Percentiles rank a stretch among this genome's conserved stretches.
Conservation (phyloP, 1,140 invertebrate species). For the Bombus waltoni region DNA sequence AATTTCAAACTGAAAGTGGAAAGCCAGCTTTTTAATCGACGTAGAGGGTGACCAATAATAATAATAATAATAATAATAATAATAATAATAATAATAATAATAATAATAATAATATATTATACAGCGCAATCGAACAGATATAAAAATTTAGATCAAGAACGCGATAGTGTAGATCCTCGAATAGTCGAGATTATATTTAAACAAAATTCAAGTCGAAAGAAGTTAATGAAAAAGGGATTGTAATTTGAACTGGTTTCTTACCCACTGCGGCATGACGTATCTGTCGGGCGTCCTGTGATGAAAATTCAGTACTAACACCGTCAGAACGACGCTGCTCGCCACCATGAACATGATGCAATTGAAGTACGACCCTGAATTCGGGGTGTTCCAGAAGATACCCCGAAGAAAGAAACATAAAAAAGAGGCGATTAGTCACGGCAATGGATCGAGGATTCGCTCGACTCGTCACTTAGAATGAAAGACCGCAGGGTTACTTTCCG, state of each 20-base stretch:
- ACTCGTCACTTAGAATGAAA: constrained; percentile 54
- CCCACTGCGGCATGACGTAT: constrained; percentile 98
- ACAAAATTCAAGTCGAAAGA: background rate
- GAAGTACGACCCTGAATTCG: constrained; percentile 96
- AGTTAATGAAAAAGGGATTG: background rate
- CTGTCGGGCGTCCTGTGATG: constrained; percentile 98
- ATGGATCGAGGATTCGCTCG: constrained; percentile 25
- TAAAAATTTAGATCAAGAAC: background rate
- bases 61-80: too few species aligned
- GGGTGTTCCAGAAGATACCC: constrained; percentile 76
- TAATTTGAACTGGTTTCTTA: constrained; percentile 81
- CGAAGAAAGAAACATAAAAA: constrained; percentile 68
- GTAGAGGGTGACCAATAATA: too few species aligned
- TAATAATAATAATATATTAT: too few species aligned
- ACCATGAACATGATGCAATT: constrained; percentile 99
- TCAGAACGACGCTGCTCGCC: constrained; percentile 98
- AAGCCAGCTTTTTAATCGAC: too few species aligned
- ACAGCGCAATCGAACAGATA: too few species aligned
- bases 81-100: too few species aligned
- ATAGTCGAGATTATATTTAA: too few species aligned
- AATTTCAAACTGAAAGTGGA: too few species aligned
- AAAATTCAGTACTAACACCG: constrained; percentile 98
- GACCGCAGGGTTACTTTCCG: background rate
- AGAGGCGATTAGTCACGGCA: constrained; percentile 78
- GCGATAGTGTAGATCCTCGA: too few species aligned